Evolutionary conservation across 1,140 invertebrate species (phyloP), one percentile per base, ranked within the genome.

Genomic region (Drosophila ohnishii): DNA sequence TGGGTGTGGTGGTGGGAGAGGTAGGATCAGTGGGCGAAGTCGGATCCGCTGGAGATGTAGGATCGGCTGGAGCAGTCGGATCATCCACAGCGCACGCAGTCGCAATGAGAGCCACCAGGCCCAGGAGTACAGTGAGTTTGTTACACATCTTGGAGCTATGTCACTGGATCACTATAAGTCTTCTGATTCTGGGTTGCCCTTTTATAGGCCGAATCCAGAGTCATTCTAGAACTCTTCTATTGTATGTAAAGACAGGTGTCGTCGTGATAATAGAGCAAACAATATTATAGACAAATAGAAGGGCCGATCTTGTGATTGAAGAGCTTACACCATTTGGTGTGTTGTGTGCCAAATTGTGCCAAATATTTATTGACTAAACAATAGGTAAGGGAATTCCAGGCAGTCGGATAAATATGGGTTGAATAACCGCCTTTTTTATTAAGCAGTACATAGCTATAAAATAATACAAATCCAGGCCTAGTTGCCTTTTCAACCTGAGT

Each of bases 111-210:
- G 45, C 59, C 35, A 42, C n/a, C n/a, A 64, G 19, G 4, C 44
- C 19, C n/a, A 67, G 16, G 11, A 67, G 22, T 0, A 64, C 22
- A 11, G 6, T 11, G 0, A 67, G 28, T 14, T 67, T 67, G 8
- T 30, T 35, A 22, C 60, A 39, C 64, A 67, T 67, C 45, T 50
- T 35, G 13, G 1, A 42, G 22, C 35, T 50, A 14, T 40, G 64
- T 22, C 35, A 19, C 32, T 28, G 19, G 32, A 28, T 10, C 25
- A 48, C 25, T 48, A 28, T 53, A 22, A 22, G 14, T 25, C 14
- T 48, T 63, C 3, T 1, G n/a, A 7, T 10, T 28, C 4, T 2
- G 16, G 0, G 3, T 1, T 10, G 19, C 7, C 19, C 16, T 63
- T 64, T 64, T 67, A 67, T 67, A 64, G 45, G 28, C 2, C 1